phyloP scores from a whole-genome alignment of 2,113 vertebrate genomes.

The Elgaria multicarinata region DNA sequence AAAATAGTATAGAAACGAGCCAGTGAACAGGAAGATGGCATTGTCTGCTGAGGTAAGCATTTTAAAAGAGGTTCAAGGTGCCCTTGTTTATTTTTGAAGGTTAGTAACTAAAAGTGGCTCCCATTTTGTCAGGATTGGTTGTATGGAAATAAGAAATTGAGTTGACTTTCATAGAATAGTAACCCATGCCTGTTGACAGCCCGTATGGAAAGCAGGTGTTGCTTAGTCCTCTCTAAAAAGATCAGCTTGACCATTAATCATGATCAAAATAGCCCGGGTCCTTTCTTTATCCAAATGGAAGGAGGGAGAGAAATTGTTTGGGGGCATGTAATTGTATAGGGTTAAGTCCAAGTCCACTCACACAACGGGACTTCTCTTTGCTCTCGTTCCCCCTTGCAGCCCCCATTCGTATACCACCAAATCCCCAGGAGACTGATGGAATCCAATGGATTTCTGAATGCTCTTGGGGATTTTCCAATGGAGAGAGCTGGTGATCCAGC shows the following conservation, averaged over 20 bases:
- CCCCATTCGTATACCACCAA: no score
- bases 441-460: no score
- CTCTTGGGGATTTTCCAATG: no score
- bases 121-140: background rate
- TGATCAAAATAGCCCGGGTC: background rate
- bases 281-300: background rate
- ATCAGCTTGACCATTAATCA: background rate
- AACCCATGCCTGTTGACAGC: background rate
- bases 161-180: background rate
- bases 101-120: background rate
- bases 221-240: background rate
- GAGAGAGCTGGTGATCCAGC: no score
- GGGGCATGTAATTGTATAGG: background rate
- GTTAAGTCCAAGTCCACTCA: no score
- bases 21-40: conserved; percentile 15
- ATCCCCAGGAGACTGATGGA: no score
- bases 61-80: background rate
- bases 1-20: conserved; percentile 52
- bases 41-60: conserved; percentile 57
- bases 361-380: no score
- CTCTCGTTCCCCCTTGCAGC: no score
- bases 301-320: background rate
- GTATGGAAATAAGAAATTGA: background rate
- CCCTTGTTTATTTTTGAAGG: background rate
- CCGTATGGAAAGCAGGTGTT: background rate